Evolutionary conservation across 2,797 vertebrate genomes (phyloP), one percentile per base, ranked within the genome.

Genomic region (Microcaecilia unicolor): DNA sequence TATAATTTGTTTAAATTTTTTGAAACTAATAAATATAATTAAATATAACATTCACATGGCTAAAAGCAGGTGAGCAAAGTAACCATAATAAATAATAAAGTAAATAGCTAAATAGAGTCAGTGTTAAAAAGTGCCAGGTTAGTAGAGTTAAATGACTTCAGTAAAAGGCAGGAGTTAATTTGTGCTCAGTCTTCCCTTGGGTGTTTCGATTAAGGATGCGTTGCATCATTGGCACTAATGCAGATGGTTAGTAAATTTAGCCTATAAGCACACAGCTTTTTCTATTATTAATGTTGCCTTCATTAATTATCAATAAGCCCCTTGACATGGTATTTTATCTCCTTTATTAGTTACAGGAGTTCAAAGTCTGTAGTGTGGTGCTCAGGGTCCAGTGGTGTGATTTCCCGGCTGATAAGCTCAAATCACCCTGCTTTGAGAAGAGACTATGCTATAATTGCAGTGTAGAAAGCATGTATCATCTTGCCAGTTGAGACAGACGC

Each of bases 221-320:
- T 53, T 48, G 37, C 49, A 28, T 40, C 13, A 18, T 29, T 41
- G 60, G 41, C 23, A 57, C 28, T 41, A 55, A 67, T 66, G 45
- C 43, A 67, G 54, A 57, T 44, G 22, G 5, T 51, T 54, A 61
- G 49, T 36, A 48, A 46, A 47, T 53, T 67, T 48, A 48, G 43
- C 50, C 37, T 50, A 38, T 29, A 22, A 59, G 48, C 55, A 9
- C 1, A 6, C 23, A 41, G 59, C 51, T 63, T 15, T 48, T 76
- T 22, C n/a, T 44, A 49, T 77, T 66, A 67, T 74, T 79, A 44
- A 75, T 49, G 35, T 20, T 16, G 3, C 18, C 29, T 6, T 47
- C 42, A 54, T 75, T 51, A 61, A 67, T 76, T 76, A 73, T 38
- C 58, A 43, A 73, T 60, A 44, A 57, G 4, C 20, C 0, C n/a